Base-by-base conservation (phyloP, 1,140 invertebrate genomes). In the Drosophila parabipectinata region DNA sequence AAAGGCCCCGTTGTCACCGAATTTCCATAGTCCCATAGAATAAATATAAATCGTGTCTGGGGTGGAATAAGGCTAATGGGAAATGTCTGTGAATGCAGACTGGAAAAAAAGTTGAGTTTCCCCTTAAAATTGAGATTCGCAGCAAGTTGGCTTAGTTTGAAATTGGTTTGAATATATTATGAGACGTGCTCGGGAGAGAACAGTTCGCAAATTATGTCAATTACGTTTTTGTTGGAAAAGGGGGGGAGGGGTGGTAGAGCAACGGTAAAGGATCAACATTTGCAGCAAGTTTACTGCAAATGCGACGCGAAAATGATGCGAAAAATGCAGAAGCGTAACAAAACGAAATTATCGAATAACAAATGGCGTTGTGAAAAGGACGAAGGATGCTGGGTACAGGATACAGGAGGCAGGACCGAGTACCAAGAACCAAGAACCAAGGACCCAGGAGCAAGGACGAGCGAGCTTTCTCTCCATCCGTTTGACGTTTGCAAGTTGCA, bases 21-120 rank as follows among this genome's bases (percentile, higher is more conserved):
- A 54, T 76, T 76, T 73, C 72, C 71, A 73, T 73, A 37, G 68
- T 41, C 26, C 26, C 26, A 28, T 28, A 55, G 39, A 34, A 55
- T 52, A 72, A 59, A 74, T 63, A 74, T 63, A 74, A 74, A 61
- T 41, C 72, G 59, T 72, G 72, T 74, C 58, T 63, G 52, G 51
- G 34, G 44, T 39, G 44, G 14, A 30, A 41, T 50, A 55, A 37
- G 52, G 53, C 72, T 74, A 74, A 74, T 74, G 72, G 52, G 71
- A 74, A 74, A 74, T 74, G 72, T 74, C 72, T 74, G 72, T 56
- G 71, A 63, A 57, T 64, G 71, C 60, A 74, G 72, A 74, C 72
- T n/a, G 2, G 28, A 48, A 53, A 48, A 53, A 74, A 63, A 68
- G 21, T 69, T 9, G 47, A 47, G 51, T 64, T 52, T 52, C 21